Conservation (phyloP, 2,888 invertebrate species). For the Lasioglossum morio region DNA sequence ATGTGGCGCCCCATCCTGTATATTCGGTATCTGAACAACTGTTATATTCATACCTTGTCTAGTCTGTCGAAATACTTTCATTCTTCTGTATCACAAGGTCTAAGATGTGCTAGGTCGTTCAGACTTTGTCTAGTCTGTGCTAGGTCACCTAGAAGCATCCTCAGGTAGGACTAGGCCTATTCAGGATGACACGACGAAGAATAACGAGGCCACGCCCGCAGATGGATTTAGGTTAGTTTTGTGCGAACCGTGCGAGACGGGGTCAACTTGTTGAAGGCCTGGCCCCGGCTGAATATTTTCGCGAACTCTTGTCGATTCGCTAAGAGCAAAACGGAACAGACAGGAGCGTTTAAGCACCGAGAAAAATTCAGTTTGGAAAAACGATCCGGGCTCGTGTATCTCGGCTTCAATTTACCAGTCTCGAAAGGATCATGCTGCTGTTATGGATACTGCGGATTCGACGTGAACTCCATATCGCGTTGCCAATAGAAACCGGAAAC, state of each 20-base stretch:
- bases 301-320: not conserved
- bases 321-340: constrained; percentile 2
- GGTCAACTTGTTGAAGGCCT: not conserved
- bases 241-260: not conserved
- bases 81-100: too few species aligned
- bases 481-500: constrained; percentile 73
- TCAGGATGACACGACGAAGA: not conserved
- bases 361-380: constrained; percentile 73
- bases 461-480: constrained; percentile 69
- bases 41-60: too few species aligned
- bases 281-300: constrained; percentile 30
- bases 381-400: constrained; percentile 68
- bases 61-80: too few species aligned
- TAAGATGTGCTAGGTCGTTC: too few species aligned
- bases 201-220: not conserved
- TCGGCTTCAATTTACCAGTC: constrained; percentile 69
- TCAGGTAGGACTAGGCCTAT: not conserved
- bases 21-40: too few species aligned
- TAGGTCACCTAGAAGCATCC: too few species aligned
- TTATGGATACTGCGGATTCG: constrained; percentile 73
- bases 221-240: not conserved
- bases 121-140: too few species aligned
- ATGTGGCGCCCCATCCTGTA: too few species aligned
- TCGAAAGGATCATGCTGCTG: constrained; percentile 70
- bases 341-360: constrained; percentile 62